These are phyloP conservation scores for Sclerodermus sp. DNA, from an alignment of 2,888 invertebrate species.

Conservation along the genomic window DNA sequence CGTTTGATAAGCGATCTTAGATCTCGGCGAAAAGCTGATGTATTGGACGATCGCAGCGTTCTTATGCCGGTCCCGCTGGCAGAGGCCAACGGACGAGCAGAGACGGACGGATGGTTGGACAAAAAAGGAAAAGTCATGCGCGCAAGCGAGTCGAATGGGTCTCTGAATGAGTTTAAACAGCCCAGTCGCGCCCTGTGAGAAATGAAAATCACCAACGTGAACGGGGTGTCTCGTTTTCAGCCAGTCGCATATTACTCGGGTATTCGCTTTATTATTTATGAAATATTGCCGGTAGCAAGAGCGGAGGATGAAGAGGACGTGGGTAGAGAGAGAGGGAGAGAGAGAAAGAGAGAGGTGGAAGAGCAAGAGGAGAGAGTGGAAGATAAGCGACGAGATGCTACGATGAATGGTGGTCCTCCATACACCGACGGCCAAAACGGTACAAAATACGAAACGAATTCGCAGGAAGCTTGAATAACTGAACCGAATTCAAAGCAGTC, in stretches of 20 bases:
- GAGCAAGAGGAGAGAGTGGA: slow-evolving; percentile 10
- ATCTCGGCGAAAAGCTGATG: too few relatives aligned
- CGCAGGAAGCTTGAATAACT: too few relatives aligned
- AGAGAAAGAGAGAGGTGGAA: slow-evolving; percentile 5
- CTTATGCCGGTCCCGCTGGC: background rate
- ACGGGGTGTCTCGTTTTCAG: slow-evolving; percentile 13
- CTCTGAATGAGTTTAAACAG: slow-evolving; percentile 20
- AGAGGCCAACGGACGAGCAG: slow-evolving; percentile 6
- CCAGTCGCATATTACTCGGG: slow-evolving; percentile 14
- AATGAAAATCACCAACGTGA: slow-evolving; percentile 27
- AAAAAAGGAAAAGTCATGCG: slow-evolving; percentile 20
- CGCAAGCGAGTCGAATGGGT: slow-evolving; percentile 15
- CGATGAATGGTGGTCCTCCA: slow-evolving; percentile 21
- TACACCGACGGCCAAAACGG: too few relatives aligned
- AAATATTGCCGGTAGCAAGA: slow-evolving; percentile 14
- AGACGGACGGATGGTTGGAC: background rate
- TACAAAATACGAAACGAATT: background rate
- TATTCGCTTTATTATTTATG: slow-evolving; percentile 31
- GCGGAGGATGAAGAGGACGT: background rate
- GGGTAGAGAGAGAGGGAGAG: background rate
- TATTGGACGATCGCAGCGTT: too few relatives aligned
- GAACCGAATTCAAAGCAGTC: too few relatives aligned
- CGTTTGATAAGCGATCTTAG: too few relatives aligned
- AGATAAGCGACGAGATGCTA: slow-evolving; percentile 18
- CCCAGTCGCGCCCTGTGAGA: slow-evolving; percentile 19